Percentiles rank a stretch among this genome's conserved stretches.
Evolutionary conservation across 2,113 vertebrate genomes (phyloP).

Genomic region (Bubalus kerabau): DNA sequence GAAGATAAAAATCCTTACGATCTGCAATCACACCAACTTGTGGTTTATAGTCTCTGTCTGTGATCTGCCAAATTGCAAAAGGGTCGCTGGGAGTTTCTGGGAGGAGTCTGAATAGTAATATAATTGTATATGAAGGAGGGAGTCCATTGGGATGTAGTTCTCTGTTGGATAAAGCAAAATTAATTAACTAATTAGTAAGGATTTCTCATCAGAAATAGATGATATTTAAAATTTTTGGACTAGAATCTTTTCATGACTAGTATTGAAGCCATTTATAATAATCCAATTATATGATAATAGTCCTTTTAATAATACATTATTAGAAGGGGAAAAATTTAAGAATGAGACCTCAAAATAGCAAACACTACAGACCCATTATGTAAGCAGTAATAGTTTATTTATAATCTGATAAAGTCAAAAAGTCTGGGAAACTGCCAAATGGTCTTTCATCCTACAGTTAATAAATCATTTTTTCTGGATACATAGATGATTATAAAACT

Average conservation of each 20-base stretch:
- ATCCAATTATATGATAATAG: background rate
- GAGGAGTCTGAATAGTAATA: slow-evolving; percentile 92
- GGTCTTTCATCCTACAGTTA: background rate
- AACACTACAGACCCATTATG: background rate
- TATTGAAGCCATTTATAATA: background rate
- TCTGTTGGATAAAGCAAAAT: slow-evolving; percentile 78
- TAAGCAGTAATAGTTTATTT: background rate
- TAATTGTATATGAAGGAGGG: slow-evolving; percentile 91
- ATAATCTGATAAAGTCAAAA: slow-evolving; percentile 8
- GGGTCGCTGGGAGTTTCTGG: slow-evolving; percentile 89
- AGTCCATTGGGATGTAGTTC: slow-evolving; percentile 95
- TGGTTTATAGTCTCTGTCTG: slow-evolving; percentile 90
- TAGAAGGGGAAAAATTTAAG: background rate
- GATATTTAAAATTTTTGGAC: background rate
- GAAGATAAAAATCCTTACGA: slow-evolving; percentile 83
- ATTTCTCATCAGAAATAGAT: slow-evolving; percentile 17
- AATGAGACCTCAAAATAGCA: background rate
- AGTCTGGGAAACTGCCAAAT: slow-evolving; percentile 9
- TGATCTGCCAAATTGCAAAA: slow-evolving; percentile 98
- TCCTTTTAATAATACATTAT: background rate
- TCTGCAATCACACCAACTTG: slow-evolving; percentile 93
- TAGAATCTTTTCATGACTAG: background rate
- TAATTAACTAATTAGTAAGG: background rate
- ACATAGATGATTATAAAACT: background rate
- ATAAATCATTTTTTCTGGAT: background rate